These are phyloP conservation scores for Aricia agestis DNA, from an alignment of 1,140 invertebrate genomes.

Conservation along the genomic window DNA sequence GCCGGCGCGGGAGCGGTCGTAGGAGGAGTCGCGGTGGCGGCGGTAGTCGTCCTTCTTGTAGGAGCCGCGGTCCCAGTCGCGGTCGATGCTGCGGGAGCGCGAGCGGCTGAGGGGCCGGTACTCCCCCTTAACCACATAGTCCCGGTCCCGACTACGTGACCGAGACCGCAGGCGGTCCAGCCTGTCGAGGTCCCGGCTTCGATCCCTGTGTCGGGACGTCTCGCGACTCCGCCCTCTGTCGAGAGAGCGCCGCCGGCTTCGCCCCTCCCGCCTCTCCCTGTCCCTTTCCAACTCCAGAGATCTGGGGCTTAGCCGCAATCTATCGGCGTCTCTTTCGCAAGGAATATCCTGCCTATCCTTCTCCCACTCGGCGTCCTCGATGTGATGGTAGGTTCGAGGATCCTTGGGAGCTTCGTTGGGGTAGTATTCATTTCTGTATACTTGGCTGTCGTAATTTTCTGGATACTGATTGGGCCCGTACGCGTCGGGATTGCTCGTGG, in stretches of 20 bases:
- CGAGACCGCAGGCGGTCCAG: slow-evolving; percentile 70
- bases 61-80: slow-evolving; percentile 69
- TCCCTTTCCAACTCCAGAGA: slow-evolving; percentile 55
- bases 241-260: slow-evolving; percentile 53
- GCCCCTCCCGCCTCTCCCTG: slow-evolving; percentile 50
- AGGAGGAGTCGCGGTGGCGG: slow-evolving; percentile 60
- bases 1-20: slow-evolving; percentile 64
- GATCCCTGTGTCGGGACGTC: slow-evolving; percentile 48
- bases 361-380: slow-evolving; percentile 76
- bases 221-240: slow-evolving; percentile 47
- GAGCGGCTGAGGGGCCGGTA: slow-evolving; percentile 65
- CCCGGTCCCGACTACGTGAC: slow-evolving; percentile 75
- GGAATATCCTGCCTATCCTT: slow-evolving; percentile 70
- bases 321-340: slow-evolving; percentile 68
- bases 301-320: slow-evolving; percentile 56
- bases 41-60: slow-evolving; percentile 76
- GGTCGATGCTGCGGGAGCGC: slow-evolving; percentile 64
- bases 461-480: slow-evolving; percentile 58
- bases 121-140: slow-evolving; percentile 70
- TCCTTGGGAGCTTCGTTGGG: slow-evolving; percentile 76
- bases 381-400: slow-evolving; percentile 77
- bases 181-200: slow-evolving; percentile 54
- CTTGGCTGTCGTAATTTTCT: slow-evolving; percentile 68
- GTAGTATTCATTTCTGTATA: slow-evolving; percentile 77
- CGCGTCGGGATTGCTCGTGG: slow-evolving; percentile 50